phyloP scores from a whole-genome alignment of 2,797 vertebrate genomes.

The Allochrocebus solatus region DNA sequence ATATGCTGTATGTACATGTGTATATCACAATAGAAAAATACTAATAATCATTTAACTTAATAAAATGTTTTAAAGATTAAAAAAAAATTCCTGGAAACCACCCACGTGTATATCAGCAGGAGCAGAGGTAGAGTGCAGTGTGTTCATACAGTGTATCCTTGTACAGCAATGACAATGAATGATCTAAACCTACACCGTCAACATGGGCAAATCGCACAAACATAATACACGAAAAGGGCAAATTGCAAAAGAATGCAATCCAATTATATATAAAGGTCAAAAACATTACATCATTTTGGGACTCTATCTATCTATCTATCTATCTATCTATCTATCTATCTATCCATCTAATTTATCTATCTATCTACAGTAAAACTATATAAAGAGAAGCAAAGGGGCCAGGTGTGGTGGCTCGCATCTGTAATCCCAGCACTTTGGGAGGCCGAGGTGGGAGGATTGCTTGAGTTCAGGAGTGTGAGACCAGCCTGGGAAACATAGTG shows the following conservation, averaged over 20 bases:
- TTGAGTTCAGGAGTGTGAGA: neutral
- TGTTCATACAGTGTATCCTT: fast-evolving
- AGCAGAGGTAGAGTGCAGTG: fast-evolving
- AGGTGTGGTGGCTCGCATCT: neutral
- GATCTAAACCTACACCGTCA: fast-evolving
- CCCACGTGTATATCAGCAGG: neutral
- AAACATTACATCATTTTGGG: neutral
- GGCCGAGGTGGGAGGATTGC: neutral
- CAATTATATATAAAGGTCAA: neutral
- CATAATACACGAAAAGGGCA: neutral
- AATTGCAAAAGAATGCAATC: neutral
- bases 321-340: too few relatives aligned
- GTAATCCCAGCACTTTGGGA: neutral
- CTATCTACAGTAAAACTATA: neutral
- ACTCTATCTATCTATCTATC: too few relatives aligned
- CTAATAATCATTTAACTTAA: neutral
- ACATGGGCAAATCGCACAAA: too few relatives aligned
- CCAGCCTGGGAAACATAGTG: neutral
- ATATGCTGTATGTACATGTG: neutral
- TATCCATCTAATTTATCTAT: too few relatives aligned
- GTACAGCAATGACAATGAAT: fast-evolving
- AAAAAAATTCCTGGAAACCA: neutral
- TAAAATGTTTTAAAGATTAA: neutral
- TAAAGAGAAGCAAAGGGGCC: neutral
- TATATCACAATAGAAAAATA: neutral